These are phyloP conservation scores for Drosophila nigromelanica DNA, from an alignment of 1,140 invertebrate genomes.

Conservation along the genomic window DNA sequence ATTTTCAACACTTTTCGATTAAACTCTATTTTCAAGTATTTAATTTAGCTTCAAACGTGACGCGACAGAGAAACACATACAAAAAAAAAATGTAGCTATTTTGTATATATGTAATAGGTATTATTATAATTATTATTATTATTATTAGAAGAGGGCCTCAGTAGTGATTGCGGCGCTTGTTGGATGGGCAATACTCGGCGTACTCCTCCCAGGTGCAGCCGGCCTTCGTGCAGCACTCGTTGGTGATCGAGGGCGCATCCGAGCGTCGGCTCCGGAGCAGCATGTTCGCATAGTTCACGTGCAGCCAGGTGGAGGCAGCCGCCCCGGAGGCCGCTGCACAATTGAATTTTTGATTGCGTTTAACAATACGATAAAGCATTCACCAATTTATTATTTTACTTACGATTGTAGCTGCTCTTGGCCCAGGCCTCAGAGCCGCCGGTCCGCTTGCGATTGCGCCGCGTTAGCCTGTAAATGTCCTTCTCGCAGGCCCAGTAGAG, in stretches of 20 bases:
- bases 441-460: slow-evolving; percentile 77
- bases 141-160: slow-evolving; percentile 15
- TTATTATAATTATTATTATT: background rate
- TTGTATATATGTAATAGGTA: background rate
- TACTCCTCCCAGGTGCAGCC: slow-evolving; percentile 88
- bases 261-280: slow-evolving; percentile 77
- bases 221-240: slow-evolving; percentile 86
- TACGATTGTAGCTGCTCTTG: slow-evolving; percentile 50
- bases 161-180: slow-evolving; percentile 84
- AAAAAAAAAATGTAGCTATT: slow-evolving; percentile 11
- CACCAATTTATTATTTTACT: too few species aligned
- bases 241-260: slow-evolving; percentile 85
- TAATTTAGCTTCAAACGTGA: too few species aligned
- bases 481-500: slow-evolving; percentile 87
- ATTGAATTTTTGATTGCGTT: too few species aligned
- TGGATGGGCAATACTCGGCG: slow-evolving; percentile 87
- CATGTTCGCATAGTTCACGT: slow-evolving; percentile 75
- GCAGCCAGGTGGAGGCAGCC: slow-evolving; percentile 78
- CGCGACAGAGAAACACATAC: background rate
- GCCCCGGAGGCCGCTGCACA: background rate
- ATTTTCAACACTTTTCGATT: too few species aligned
- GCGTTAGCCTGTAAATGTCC: slow-evolving; percentile 86
- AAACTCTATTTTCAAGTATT: too few species aligned
- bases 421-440: slow-evolving; percentile 49
- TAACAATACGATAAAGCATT: too few species aligned